These are phyloP conservation scores for Neoascia interrupta DNA, from an alignment of 2,888 invertebrate species.

Conservation along the genomic window DNA sequence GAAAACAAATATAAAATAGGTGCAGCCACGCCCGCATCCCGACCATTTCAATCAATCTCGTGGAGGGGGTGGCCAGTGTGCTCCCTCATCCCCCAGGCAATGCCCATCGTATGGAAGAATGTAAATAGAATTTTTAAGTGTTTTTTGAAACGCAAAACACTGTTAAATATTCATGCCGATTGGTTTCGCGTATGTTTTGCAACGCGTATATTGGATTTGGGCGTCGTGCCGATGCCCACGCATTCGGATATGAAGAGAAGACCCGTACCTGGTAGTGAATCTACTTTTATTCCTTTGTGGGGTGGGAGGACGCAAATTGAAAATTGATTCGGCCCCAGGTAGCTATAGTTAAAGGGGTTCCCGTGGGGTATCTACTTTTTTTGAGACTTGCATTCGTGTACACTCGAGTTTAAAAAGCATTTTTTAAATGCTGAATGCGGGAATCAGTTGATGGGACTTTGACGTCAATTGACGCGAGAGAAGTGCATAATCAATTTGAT, in stretches of 20 bases:
- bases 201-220: conserved; percentile 20
- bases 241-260: too few relatives aligned
- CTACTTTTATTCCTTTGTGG: too few relatives aligned
- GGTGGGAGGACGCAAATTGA: conserved; percentile 46
- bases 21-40: neutral
- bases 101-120: conserved; percentile 37
- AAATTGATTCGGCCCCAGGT: conserved; percentile 56
- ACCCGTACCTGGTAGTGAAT: conserved; percentile 27
- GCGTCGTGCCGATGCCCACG: conserved; percentile 17
- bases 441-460: too few relatives aligned
- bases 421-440: too few relatives aligned
- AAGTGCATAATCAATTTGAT: too few relatives aligned
- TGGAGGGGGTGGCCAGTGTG: neutral
- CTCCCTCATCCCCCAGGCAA: neutral
- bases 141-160: conserved; percentile 68
- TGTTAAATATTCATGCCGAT: conserved; percentile 68
- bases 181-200: conserved; percentile 61
- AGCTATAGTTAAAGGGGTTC: too few relatives aligned
- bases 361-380: too few relatives aligned
- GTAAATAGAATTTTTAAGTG: conserved; percentile 70
- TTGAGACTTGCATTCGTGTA: too few relatives aligned
- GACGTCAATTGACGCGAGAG: too few relatives aligned
- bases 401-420: too few relatives aligned
- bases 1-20: conserved; percentile 56
- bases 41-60: conserved; percentile 34